Evolutionary conservation across 2,888 invertebrate species (phyloP), one percentile per base, ranked within the genome.

Genomic region (Coenonympha glycerion): DNA sequence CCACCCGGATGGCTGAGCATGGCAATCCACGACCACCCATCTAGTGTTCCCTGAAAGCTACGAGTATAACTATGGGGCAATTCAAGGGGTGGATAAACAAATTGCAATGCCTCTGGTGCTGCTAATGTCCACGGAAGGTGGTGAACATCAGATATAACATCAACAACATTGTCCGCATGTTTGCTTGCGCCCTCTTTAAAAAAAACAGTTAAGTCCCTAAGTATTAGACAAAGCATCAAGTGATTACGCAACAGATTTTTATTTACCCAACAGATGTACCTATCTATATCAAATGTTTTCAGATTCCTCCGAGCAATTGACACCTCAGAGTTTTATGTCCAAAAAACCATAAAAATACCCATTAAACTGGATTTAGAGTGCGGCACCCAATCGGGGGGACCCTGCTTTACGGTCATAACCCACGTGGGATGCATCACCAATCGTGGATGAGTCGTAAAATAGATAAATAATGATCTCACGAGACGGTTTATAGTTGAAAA

Each of bases 291-390:
- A 41, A 41, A 49, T 42, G 42, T 42, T 42, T 49, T 42, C 49
- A 28, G 42, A 44, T 47, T 56, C 56, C 53, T 64, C 60, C 57
- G 67, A 67, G 70, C 80, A 76, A 79, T 83, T 84, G 83, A 82
- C 83, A 81, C 80, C 79, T 77, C 63, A 59, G 68, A 74, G 65
- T 81, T 83, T 84, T 81, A 83, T 73, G 61, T 68, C 59, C 61
- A 55, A 64, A 66, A 59, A 57, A 58, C 52, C 64, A 71, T 80
- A 79, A 80, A 79, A 59, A 47, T 61, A 62, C 63, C 63, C 72
- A 78, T 71, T 80, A 81, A 82, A 75, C 70, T 65, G 69, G 70
- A 75, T 81, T 84, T 79, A 84, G 72, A 71, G 68, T 63, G 60
- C 58, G 58, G 54, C 61, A 59, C 62, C 85, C 85, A 85, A 85